Conservation (phyloP, 2,888 invertebrate genomes). For the Lissocephala sabroskyi region DNA sequence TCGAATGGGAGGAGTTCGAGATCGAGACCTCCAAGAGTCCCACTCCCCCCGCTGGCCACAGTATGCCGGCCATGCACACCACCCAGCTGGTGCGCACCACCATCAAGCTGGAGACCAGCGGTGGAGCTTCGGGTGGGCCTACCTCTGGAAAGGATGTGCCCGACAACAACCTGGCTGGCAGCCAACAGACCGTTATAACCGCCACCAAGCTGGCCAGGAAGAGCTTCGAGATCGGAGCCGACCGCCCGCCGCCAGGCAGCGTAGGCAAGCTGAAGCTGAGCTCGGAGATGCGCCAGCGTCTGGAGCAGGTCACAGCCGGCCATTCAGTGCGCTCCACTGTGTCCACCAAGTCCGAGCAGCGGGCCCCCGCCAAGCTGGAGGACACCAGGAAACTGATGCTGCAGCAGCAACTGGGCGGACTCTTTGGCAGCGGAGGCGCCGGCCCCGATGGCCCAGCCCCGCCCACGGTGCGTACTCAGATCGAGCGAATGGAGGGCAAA, state of each 20-base stretch:
- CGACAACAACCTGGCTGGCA: constrained; percentile 14
- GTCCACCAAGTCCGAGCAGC: constrained; percentile 80
- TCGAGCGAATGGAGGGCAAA: constrained; percentile 76
- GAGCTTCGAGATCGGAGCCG: constrained; percentile 87
- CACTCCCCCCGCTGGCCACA: constrained; percentile 42
- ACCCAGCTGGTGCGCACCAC: constrained; percentile 56
- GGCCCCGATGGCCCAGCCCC: constrained; percentile 19
- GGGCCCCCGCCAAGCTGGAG: constrained; percentile 85
- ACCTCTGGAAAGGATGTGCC: constrained; percentile 50
- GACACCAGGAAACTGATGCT: constrained; percentile 88
- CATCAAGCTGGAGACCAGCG: constrained; percentile 59
- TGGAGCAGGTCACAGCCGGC: constrained; percentile 91
- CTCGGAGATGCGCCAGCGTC: constrained; percentile 90
- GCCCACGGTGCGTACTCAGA: constrained; percentile 74
- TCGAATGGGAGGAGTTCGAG: constrained; percentile 91
- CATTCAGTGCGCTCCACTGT: constrained; percentile 87
- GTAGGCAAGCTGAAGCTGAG: constrained; percentile 92
- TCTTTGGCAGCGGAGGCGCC: constrained; percentile 46
- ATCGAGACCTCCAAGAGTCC: constrained; percentile 75
- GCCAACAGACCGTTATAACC: constrained; percentile 22
- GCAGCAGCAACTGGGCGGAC: constrained; percentile 85
- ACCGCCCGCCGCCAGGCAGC: constrained; percentile 87
- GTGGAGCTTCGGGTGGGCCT: constrained; percentile 10
- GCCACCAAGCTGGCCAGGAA: constrained; percentile 69
- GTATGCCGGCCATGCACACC: constrained; percentile 31